These are phyloP conservation scores for Lasioglossum morio DNA, from an alignment of 2,888 invertebrate genomes.

Conservation along the genomic window DNA sequence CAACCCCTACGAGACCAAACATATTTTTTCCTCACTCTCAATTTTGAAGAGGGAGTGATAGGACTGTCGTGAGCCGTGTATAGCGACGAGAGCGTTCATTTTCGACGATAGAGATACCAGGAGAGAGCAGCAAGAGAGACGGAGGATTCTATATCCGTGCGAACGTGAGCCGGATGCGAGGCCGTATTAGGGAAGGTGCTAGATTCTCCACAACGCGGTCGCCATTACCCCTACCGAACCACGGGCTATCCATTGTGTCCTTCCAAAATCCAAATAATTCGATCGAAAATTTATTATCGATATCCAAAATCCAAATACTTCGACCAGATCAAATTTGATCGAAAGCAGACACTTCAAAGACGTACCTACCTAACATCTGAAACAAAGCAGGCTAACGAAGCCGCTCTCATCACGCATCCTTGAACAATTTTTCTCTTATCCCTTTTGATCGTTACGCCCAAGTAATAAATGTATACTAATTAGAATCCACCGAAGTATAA, in stretches of 20 bases:
- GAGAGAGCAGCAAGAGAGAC: slow-evolving; percentile 54
- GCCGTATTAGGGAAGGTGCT: slow-evolving; percentile 83
- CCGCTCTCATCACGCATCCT: not conserved
- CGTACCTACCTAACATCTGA: not conserved
- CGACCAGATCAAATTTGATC: not conserved
- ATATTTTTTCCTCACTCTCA: not conserved
- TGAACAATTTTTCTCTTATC: not conserved
- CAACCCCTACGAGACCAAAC: not conserved
- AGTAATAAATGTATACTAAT: too few species aligned
- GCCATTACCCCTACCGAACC: slow-evolving; percentile 85
- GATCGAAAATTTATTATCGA: too few species aligned
- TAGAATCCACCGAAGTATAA: not conserved
- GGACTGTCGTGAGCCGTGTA: slow-evolving; percentile 16
- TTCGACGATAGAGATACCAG: slow-evolving; percentile 43
- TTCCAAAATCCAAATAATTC: not conserved
- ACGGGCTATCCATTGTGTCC: not conserved
- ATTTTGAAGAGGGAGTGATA: not conserved
- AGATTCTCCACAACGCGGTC: slow-evolving; percentile 84
- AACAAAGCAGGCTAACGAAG: not conserved
- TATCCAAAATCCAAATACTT: not conserved
- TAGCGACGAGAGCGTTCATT: slow-evolving; percentile 28
- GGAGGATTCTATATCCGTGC: slow-evolving; percentile 79
- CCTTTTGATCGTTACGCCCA: too few species aligned
- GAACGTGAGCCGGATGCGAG: slow-evolving; percentile 77
- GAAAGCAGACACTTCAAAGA: not conserved